A percentile compares a stretch with the other conserved stretches of the same genome.
These are phyloP conservation scores for Phalloptychus januarius DNA, from an alignment of 2,797 vertebrate genomes.

Conservation along the genomic window DNA sequence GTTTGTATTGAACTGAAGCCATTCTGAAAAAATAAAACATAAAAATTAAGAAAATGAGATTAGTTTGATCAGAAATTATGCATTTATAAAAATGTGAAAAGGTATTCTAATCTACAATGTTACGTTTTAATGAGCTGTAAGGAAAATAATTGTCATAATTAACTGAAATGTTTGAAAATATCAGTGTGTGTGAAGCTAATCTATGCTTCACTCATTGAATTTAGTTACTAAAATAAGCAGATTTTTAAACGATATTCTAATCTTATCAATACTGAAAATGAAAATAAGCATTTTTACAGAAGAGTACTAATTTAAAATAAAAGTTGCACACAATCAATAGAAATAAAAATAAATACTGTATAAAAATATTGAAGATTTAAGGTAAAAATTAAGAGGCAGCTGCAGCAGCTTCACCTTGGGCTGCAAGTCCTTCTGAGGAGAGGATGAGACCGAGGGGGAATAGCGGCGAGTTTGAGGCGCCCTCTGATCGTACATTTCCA, in stretches of 20 bases:
- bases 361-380: no score
- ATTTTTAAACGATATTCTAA: not conserved
- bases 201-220: not conserved
- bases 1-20: conserved; percentile 93
- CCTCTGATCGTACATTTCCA: conserved; percentile 95
- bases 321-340: not conserved
- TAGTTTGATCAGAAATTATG: conserved; percentile 63
- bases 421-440: conserved; percentile 96
- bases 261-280: not conserved
- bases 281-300: not conserved
- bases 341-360: not conserved
- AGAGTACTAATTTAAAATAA: not conserved
- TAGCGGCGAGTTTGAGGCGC: conserved; percentile 90
- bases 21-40: conserved; percentile 82
- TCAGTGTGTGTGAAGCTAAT: not conserved
- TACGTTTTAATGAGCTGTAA: not conserved
- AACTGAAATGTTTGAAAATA: not conserved
- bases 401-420: conserved; percentile 83
- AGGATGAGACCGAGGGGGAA: conserved; percentile 90
- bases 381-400: not conserved
- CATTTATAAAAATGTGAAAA: conserved; percentile 12
- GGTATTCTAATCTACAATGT: not conserved
- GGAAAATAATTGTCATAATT: not conserved
- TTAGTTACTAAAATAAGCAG: not conserved
- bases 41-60: conserved; percentile 51